Conservation (phyloP, 2,113 vertebrate genomes). For the Peucedramus taeniatus region DNA sequence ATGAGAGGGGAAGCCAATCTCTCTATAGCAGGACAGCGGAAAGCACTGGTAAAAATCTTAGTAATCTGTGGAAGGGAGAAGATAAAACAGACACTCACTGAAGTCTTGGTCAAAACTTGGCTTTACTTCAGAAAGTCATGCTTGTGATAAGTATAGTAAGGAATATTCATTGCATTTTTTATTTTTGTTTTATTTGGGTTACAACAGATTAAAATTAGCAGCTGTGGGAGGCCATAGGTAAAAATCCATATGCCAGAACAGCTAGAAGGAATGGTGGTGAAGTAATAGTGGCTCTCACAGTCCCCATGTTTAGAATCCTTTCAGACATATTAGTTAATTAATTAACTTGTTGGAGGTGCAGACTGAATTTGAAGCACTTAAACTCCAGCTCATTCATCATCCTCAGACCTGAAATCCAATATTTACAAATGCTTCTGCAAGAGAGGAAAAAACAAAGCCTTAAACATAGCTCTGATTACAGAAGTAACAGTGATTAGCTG, state of each 20-base stretch:
- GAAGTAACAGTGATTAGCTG: not conserved
- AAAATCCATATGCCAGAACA: not conserved
- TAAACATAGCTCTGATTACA: not conserved
- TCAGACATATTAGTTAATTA: not conserved
- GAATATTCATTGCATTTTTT: not conserved
- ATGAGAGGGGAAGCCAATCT: not conserved
- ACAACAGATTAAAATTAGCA: not conserved
- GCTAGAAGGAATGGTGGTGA: not conserved
- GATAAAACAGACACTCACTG: not conserved
- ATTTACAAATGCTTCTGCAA: not conserved
- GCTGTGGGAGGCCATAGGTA: not conserved
- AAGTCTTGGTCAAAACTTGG: not conserved
- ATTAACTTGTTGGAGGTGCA: not conserved
- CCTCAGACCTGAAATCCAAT: not conserved
- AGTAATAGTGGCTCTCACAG: not conserved
- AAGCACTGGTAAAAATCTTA: not conserved
- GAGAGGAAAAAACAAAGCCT: not conserved
- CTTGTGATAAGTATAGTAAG: not conserved
- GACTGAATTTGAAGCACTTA: not conserved
- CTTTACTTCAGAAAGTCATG: not conserved
- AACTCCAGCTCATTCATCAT: not conserved
- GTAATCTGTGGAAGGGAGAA: not conserved
- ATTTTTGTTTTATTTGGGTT: not conserved
- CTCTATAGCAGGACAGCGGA: not conserved
- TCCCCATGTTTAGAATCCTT: not conserved